Base-by-base conservation (phyloP, 2,113 vertebrate species). In the Hyaena hyaena region DNA sequence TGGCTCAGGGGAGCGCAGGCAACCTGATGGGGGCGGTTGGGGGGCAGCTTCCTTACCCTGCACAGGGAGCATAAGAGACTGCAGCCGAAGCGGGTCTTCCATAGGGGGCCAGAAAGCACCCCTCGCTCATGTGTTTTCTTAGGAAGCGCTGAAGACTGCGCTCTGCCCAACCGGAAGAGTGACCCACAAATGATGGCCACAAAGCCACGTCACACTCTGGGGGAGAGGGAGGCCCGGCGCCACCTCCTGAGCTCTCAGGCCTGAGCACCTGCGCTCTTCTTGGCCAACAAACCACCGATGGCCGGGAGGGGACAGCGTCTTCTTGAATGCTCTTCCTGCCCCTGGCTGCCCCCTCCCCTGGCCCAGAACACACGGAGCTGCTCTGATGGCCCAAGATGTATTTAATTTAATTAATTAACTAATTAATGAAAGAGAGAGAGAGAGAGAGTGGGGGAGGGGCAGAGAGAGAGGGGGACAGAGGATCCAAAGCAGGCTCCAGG, bases 231-330 rank as follows among this genome's bases (percentile, higher is more conserved):
- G 15, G 16, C 31, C 17, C 1, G n/a, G 17, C 0, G 7, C 26
- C 1, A 61, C 4, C 86, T 71, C 45, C 4, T 0, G 28, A 53
- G 71, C 66, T 66, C 85, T 88, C 7, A 2, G 43, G 35, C 50
- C 5, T 0, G 4, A 33, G 74, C 8, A 21, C 39, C 74, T 33
- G 8, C 0, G 24, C 12, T 26, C 5, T 43, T 74, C 66, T 68
- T 23, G 2, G 28, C 39, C 3, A 31, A 14, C 21, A 17, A 28
- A 23, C 8, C 16, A 58, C 73, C 45, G 12, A 15, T 39, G 91
- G n/a, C 83, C 48, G 7, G 19, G 21, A 19, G 7, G 39, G 43
- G 9, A 28, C 9, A 74, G 71, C 91, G 65, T 28, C 65, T 58
- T 55, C 63, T 43, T 61, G 28, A 35, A 14, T 21, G 5, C 55